Percentiles rank a stretch among this genome's conserved stretches.
phyloP scores from a whole-genome alignment of 2,797 vertebrate genomes.

The Triplophysa bombifrons region DNA sequence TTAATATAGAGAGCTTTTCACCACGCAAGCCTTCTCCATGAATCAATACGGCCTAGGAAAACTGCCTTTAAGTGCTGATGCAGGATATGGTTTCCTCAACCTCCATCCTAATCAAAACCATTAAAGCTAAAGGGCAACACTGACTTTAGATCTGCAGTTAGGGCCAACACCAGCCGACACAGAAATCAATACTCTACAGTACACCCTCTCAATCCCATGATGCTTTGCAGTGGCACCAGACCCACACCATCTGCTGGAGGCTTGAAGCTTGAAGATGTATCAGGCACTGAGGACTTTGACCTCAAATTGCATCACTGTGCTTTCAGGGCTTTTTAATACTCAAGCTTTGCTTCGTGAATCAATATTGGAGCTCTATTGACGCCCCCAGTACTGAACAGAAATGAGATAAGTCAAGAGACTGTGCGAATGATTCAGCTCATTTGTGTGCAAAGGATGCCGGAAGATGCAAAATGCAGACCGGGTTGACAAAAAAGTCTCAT shows the following conservation, averaged over 20 bases:
- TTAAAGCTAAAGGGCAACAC: slow-evolving; percentile 44
- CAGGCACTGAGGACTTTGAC: slow-evolving; percentile 73
- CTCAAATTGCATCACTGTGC: slow-evolving; percentile 70
- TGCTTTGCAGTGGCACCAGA: slow-evolving; percentile 56
- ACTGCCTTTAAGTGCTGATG: slow-evolving; percentile 38
- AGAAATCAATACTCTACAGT: slow-evolving; percentile 43
- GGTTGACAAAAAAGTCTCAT: slow-evolving; percentile 18
- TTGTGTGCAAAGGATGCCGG: slow-evolving; percentile 2
- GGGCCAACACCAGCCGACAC: slow-evolving; percentile 27
- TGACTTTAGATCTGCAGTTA: slow-evolving; percentile 35
- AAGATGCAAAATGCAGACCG: slow-evolving; percentile 7
- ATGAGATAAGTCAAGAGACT: slow-evolving; percentile 4
- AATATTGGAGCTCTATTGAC: slow-evolving; percentile 44
- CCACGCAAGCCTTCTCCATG: slow-evolving; percentile 14
- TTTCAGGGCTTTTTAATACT: slow-evolving; percentile 44
- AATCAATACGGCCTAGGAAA: slow-evolving; percentile 48
- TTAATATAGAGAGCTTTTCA: slow-evolving; percentile 43
- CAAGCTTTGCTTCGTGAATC: slow-evolving; percentile 43
- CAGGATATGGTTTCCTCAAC: slow-evolving; percentile 42
- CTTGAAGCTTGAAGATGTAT: slow-evolving; percentile 58
- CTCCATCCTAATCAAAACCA: slow-evolving; percentile 51
- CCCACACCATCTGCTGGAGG: slow-evolving; percentile 64
- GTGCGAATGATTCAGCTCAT: slow-evolving; percentile 29
- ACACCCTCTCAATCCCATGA: slow-evolving; percentile 42
- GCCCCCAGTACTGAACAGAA: slow-evolving; percentile 27